Conservation (phyloP, 1,140 invertebrate species). For the Musca vetustissima region DNA sequence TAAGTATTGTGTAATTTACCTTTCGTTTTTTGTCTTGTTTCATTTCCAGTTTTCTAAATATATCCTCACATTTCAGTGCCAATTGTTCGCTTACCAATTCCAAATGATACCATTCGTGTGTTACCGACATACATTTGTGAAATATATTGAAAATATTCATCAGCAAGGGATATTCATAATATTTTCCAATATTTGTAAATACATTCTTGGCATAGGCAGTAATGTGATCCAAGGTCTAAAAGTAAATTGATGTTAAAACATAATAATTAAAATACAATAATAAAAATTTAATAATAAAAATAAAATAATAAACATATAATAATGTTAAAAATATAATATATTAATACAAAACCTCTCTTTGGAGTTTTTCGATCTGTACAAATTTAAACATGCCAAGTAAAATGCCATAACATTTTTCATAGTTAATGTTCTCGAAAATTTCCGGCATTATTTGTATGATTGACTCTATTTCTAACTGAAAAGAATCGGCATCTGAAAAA, state of each 20-base stretch:
- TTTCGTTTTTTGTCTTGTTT: neutral
- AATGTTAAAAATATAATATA: neutral
- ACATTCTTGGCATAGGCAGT: neutral
- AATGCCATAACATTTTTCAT: neutral
- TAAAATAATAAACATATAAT: neutral
- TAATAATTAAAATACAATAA: neutral
- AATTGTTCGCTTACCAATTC: conserved; percentile 4
- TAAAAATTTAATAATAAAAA: too few species aligned
- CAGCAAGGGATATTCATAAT: conserved; percentile 11
- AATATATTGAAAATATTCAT: conserved; percentile 7
- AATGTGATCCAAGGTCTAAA: neutral
- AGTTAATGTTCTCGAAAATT: neutral
- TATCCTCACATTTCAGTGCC: neutral
- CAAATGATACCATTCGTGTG: conserved; percentile 5
- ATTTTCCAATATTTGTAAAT: neutral
- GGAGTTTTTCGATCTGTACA: neutral
- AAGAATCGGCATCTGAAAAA: neutral
- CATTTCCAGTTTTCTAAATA: neutral
- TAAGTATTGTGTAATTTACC: neutral
- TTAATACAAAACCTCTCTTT: neutral
- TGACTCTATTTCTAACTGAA: neutral
- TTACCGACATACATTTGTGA: neutral
- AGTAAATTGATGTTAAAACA: neutral
- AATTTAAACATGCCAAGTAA: neutral
- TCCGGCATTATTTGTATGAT: neutral